Conservation (phyloP, 2,888 invertebrate genomes). For the Sussaba pulchella region DNA sequence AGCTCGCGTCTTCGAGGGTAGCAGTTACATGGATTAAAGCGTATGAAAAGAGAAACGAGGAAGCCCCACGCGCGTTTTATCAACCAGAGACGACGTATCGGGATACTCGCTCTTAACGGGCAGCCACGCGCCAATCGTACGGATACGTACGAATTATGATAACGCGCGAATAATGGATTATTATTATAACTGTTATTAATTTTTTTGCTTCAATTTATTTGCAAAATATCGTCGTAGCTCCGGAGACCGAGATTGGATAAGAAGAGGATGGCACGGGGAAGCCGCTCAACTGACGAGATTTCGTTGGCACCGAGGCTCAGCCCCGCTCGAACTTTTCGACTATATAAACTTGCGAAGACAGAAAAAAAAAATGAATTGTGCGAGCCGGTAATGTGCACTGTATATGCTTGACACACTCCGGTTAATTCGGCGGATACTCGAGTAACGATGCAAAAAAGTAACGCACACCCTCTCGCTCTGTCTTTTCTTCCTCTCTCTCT, state of each 20-base stretch:
- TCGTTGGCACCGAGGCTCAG: constrained; percentile 52
- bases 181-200: no score
- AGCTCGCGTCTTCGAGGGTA: background rate
- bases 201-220: no score
- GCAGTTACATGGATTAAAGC: background rate
- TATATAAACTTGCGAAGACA: constrained; percentile 18
- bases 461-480: background rate
- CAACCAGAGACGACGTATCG: background rate
- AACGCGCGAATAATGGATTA: background rate
- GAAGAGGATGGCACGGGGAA: constrained; percentile 37
- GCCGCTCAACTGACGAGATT: constrained; percentile 56
- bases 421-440: background rate
- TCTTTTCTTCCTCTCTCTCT: background rate
- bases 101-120: constrained; percentile 5
- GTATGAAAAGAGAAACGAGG: background rate
- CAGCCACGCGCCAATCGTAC: background rate
- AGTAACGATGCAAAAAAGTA: background rate
- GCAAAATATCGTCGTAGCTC: constrained; percentile 10
- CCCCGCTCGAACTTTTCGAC: constrained; percentile 50
- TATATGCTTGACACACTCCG: constrained; percentile 54
- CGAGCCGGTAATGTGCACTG: constrained; percentile 54
- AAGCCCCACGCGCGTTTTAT: constrained; percentile 32
- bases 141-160: background rate
- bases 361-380: background rate
- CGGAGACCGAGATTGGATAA: constrained; percentile 7